Conservation (phyloP, 2,797 vertebrate genomes). For the Mergus octosetaceus region DNA sequence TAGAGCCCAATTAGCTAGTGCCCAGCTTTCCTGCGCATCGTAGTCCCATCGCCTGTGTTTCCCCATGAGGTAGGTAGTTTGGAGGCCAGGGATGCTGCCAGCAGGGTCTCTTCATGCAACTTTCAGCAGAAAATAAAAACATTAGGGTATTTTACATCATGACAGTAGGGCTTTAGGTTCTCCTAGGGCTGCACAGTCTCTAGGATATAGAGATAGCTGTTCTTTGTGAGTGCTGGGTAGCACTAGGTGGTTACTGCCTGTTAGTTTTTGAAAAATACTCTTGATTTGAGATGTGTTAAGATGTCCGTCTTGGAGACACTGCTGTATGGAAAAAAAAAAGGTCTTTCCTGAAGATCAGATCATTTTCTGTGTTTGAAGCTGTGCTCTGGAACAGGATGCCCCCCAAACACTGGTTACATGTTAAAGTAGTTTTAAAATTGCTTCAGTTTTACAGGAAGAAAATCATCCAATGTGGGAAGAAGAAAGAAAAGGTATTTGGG, state of each 20-base stretch:
- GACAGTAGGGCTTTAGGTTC: not conserved
- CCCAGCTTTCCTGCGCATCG: not conserved
- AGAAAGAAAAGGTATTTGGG: not conserved
- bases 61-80: not conserved
- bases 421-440: not conserved
- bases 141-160: not conserved
- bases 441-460: not conserved
- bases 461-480: not conserved
- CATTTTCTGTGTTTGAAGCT: not conserved
- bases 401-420: not conserved
- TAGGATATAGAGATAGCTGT: not conserved
- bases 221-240: not conserved
- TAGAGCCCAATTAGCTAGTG: not conserved
- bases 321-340: not conserved
- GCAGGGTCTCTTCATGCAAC: not conserved
- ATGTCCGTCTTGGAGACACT: not conserved
- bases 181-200: not conserved
- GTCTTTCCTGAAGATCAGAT: not conserved
- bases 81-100: not conserved
- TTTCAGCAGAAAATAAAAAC: not conserved
- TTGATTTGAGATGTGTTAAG: not conserved
- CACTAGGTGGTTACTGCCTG: not conserved
- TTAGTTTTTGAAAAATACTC: not conserved
- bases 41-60: not conserved
- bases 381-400: not conserved